Conservation (phyloP, 2,113 vertebrate species). For the Accipiter virgatus region DNA sequence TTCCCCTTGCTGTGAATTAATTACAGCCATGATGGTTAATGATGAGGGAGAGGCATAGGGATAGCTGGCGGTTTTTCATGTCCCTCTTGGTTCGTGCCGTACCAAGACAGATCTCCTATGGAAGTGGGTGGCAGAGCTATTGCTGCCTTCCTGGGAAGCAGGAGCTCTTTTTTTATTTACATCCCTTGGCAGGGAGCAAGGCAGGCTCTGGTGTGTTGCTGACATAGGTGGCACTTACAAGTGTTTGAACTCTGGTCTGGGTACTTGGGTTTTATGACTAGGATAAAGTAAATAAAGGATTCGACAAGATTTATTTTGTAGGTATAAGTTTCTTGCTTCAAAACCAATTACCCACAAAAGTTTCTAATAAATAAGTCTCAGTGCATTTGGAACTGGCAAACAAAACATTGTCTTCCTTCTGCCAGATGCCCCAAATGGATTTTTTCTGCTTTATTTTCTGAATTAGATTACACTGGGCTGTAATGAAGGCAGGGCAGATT, state of each 20-base stretch:
- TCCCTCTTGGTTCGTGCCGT: neutral
- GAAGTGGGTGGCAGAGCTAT: neutral
- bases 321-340: neutral
- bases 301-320: neutral
- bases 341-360: neutral
- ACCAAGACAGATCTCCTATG: neutral
- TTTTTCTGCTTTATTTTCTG: neutral
- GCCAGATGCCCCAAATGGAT: neutral
- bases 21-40: neutral
- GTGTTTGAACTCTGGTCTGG: neutral
- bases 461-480: neutral
- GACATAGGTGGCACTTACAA: neutral
- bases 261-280: neutral
- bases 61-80: neutral
- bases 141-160: neutral
- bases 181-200: neutral
- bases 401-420: neutral
- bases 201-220: fast-evolving
- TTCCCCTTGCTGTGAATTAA: neutral
- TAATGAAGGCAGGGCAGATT: neutral
- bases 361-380: neutral
- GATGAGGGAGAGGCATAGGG: neutral
- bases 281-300: neutral
- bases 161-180: neutral
- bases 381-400: neutral